Evolutionary conservation across 2,888 invertebrate species (phyloP).

Genomic region (Zonitis immaculata): DNA sequence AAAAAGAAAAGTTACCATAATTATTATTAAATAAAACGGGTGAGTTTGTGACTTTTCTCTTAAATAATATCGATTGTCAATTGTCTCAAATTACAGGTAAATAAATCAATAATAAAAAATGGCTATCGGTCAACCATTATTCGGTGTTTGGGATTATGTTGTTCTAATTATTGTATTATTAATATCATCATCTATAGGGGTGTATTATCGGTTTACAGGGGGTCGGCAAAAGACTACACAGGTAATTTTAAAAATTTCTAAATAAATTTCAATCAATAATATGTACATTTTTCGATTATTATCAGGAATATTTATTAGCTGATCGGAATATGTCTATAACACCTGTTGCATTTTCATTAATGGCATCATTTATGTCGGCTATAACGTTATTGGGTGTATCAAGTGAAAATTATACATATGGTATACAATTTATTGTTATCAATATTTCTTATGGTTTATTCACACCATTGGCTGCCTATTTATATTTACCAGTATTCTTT

Average conservation of each 20-base stretch:
- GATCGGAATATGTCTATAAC: conserved; percentile 72
- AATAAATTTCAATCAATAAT: no score
- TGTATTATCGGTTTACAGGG: conserved; percentile 81
- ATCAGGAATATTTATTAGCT: conserved; percentile 83
- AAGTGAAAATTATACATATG: conserved; percentile 79
- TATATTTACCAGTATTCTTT: conserved; percentile 83
- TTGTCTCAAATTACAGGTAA: no score
- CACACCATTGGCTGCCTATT: conserved; percentile 70
- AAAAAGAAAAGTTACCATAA: no score
- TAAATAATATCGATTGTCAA: no score
- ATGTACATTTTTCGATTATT: no score
- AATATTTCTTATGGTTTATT: conserved; percentile 72
- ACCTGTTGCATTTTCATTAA: conserved; percentile 82
- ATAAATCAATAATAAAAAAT: background rate
- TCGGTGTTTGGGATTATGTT: conserved; percentile 69
- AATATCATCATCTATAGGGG: conserved; percentile 70
- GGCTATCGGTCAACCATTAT: conserved; percentile 32
- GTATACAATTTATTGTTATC: conserved; percentile 73
- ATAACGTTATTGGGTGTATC: conserved; percentile 85
- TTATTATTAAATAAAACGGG: no score
- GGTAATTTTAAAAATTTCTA: conserved; percentile 50
- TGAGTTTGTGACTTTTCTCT: no score
- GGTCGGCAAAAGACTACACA: conserved; percentile 79
- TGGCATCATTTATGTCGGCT: conserved; percentile 94
- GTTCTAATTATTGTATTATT: conserved; percentile 67